Evolutionary conservation across 2,888 invertebrate genomes (phyloP).

Genomic region (Ceraclea dissimilis): DNA sequence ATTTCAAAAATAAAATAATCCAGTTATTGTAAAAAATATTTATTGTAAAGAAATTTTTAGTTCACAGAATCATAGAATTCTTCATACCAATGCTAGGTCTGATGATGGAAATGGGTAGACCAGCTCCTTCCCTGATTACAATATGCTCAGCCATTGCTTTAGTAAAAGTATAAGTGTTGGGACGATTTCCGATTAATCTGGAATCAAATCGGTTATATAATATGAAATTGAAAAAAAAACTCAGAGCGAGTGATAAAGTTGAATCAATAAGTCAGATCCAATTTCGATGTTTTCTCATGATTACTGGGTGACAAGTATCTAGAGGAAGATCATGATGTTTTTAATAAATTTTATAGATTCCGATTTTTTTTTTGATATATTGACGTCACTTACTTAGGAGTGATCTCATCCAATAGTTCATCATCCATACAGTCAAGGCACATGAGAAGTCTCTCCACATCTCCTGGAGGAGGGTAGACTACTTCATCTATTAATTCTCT

Average conservation of each 20-base stretch:
- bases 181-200: conserved; percentile 55
- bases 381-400: conserved; percentile 33
- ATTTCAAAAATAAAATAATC: too few relatives aligned
- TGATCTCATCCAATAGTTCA: conserved; percentile 38
- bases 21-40: too few relatives aligned
- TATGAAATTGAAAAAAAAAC: too few relatives aligned
- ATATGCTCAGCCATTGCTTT: conserved; percentile 75
- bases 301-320: neutral
- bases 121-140: conserved; percentile 57
- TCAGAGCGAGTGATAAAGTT: neutral
- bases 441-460: conserved; percentile 44
- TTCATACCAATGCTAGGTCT: conserved; percentile 73
- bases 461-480: conserved; percentile 48
- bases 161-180: conserved; percentile 82
- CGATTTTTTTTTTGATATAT: too few relatives aligned
- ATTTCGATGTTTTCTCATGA: neutral
- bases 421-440: conserved; percentile 41
- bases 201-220: too few relatives aligned
- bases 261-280: neutral
- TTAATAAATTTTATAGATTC: too few relatives aligned
- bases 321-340: too few relatives aligned
- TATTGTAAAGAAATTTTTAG: too few relatives aligned
- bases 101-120: conserved; percentile 66
- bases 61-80: too few relatives aligned
- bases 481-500: conserved; percentile 50